Evolutionary conservation across 2,797 vertebrate genomes (phyloP).

Genomic region (Alectoris magna): DNA sequence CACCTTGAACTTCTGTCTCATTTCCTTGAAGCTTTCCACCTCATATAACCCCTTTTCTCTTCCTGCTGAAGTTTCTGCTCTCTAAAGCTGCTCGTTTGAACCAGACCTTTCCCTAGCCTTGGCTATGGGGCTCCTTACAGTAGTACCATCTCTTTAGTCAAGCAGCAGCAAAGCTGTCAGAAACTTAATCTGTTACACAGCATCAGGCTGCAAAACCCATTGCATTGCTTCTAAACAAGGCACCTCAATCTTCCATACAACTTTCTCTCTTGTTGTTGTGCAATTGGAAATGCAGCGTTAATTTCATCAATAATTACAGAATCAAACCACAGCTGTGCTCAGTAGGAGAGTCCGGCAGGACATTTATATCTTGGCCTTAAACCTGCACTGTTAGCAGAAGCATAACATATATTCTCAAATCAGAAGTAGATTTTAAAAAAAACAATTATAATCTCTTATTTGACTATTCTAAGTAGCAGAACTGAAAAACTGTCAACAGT

Average conservation of each 20-base stretch:
- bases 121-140: neutral
- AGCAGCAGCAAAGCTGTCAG: neutral
- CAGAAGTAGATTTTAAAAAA: conserved; percentile 5
- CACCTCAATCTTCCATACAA: neutral
- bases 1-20: conserved; percentile 7
- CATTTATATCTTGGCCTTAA: conserved; percentile 12
- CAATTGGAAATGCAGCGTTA: neutral
- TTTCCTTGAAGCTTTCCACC: neutral
- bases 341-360: conserved; percentile 19
- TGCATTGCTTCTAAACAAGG: neutral
- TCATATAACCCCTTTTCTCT: neutral
- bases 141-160: neutral
- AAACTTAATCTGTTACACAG: neutral
- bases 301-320: neutral
- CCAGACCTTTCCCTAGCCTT: neutral
- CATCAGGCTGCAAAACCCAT: neutral
- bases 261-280: neutral
- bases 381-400: neutral
- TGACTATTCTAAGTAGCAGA: conserved; percentile 21
- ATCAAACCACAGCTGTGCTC: conserved; percentile 29
- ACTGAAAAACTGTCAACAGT: neutral
- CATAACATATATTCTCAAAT: neutral
- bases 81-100: neutral
- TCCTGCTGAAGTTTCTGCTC: neutral
- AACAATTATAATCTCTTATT: neutral